Base-by-base conservation (phyloP, 2,888 invertebrate species). In the Ophraella communa region DNA sequence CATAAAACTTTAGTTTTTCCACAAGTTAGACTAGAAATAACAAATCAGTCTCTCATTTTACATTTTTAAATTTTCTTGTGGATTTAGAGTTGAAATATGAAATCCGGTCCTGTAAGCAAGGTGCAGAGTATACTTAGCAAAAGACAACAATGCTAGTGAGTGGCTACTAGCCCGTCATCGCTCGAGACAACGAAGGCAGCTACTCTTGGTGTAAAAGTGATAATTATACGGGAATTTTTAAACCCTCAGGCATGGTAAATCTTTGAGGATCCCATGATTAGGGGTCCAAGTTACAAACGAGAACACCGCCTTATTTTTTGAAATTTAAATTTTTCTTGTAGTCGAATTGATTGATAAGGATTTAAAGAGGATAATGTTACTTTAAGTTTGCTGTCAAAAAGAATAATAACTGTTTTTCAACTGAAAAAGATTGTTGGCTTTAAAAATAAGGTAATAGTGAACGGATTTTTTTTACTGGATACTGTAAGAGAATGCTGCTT, bases 151-250 rank as follows among this genome's bases (percentile, higher is more conserved):
- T 39, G 39, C 17, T n/a, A 45, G 39, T 27, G 23, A 44, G 55
- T 44, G 44, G 33, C 51, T 52, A 27, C 45, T 18, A 33, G 33
- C 44, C 23, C 33, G 30, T 57, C 21, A 53, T 45, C 53, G 53
- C 53, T 42, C 39, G 35, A 35, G 39, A 35, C 39, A 42, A 24
- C 54, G 21, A n/a, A n/a, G n/a, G 54, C 54, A 42, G 54, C 54
- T 10, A 17, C n/a, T 57, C 24, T 8, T 27, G 44, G 60, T 27
- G 30, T 44, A 61, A 53, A 61, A 53, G 45, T 45, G 53, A 53
- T 61, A 61, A 61, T 61, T 61, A 61, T 39, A 27, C 18, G 24
- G 53, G 60, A 61, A 61, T 61, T 61, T 53, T 24, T 17, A 44
- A 33, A 30, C 14, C 60, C 53, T 5, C 27, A n/a, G 30, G 57